phyloP scores from a whole-genome alignment of 2,113 vertebrate genomes.

The Dasyprocta punctata region DNA sequence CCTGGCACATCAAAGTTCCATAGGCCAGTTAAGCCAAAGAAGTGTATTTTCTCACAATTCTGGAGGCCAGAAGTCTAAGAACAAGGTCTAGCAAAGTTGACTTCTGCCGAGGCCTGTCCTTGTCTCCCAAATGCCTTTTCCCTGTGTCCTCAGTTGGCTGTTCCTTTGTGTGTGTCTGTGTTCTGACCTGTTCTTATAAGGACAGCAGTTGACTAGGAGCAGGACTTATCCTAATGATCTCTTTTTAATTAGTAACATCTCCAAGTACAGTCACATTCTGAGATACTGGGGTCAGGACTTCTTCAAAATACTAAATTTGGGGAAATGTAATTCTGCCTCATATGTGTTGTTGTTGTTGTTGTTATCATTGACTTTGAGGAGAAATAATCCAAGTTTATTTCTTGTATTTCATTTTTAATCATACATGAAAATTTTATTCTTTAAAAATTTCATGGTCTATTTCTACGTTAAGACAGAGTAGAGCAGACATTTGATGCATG shows the following conservation, averaged over 20 bases:
- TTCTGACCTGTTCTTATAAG: background rate
- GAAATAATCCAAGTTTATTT: background rate
- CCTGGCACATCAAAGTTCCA: accelerated
- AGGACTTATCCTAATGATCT: no score
- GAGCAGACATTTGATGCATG: accelerated
- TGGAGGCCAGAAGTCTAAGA: background rate
- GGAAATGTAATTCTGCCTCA: background rate
- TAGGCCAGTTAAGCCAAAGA: background rate
- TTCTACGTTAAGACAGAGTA: background rate
- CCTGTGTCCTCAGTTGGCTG: background rate
- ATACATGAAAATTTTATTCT: background rate
- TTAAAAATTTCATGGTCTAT: background rate
- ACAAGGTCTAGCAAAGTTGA: background rate
- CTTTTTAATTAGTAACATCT: background rate
- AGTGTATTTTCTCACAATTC: background rate
- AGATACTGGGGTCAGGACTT: background rate
- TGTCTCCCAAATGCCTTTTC: background rate
- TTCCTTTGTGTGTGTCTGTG: background rate
- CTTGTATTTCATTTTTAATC: background rate
- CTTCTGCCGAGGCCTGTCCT: no score
- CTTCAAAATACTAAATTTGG: background rate
- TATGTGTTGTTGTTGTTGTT: background rate
- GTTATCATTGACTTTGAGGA: background rate
- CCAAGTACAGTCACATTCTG: background rate
- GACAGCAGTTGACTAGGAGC: background rate